Evolutionary conservation across 2,113 vertebrate species (phyloP).

Genomic region (Megaptera novaeangliae): DNA sequence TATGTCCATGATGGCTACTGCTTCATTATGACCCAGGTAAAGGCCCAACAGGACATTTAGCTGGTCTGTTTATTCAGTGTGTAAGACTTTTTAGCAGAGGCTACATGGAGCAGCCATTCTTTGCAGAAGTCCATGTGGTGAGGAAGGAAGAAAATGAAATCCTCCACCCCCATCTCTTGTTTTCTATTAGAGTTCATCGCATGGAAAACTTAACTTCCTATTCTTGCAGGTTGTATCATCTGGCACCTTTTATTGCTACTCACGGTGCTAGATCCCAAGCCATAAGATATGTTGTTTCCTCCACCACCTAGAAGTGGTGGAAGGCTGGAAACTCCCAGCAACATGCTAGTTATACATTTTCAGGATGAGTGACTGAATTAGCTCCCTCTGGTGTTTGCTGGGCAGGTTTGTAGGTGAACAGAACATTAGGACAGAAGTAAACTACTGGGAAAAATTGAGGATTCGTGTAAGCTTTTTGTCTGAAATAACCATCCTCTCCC

Average conservation of each 20-base stretch:
- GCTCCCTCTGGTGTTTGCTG: not conserved
- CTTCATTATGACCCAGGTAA: not conserved
- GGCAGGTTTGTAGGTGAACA: not conserved
- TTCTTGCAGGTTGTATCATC: not conserved
- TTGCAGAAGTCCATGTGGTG: not conserved
- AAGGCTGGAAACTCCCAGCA: not conserved
- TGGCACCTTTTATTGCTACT: not conserved
- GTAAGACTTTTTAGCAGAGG: not conserved
- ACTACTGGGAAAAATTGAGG: not conserved
- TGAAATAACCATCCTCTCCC: not conserved
- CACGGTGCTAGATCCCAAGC: too few species aligned
- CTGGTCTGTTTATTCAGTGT: not conserved
- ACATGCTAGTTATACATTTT: not conserved
- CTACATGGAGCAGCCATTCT: not conserved
- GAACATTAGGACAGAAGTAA: not conserved
- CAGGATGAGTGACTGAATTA: not conserved
- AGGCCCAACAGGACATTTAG: not conserved
- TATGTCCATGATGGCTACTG: not conserved
- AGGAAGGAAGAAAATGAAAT: not conserved
- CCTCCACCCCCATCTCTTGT: accelerated
- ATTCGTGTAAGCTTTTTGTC: not conserved
- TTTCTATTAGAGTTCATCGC: not conserved
- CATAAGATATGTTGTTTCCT: not conserved
- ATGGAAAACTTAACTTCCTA: not conserved
- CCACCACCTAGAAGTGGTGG: too few species aligned